These are phyloP conservation scores for Phrynocephalus vlangalii DNA, from an alignment of 2,797 vertebrate genomes.

Conservation along the genomic window DNA sequence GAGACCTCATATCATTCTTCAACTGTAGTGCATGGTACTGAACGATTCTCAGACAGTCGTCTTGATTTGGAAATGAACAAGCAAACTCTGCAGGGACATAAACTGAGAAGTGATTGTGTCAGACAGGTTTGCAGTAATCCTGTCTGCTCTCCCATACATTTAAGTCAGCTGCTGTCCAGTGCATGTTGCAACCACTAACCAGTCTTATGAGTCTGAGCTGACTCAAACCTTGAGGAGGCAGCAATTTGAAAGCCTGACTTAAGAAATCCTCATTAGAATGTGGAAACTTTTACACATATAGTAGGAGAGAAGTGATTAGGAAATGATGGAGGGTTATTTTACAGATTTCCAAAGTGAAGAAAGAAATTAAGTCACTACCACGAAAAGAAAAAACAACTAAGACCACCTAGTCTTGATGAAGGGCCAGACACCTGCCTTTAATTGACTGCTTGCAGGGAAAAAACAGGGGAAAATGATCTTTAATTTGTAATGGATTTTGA, in stretches of 20 bases:
- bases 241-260: slow-evolving; percentile 53
- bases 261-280: slow-evolving; percentile 52
- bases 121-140: slow-evolving; percentile 30
- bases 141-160: slow-evolving; percentile 34
- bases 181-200: slow-evolving; percentile 59
- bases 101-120: slow-evolving; percentile 47
- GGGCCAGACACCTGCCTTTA: slow-evolving; percentile 68
- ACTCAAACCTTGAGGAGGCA: slow-evolving; percentile 49
- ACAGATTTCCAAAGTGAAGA: slow-evolving; percentile 63
- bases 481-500: slow-evolving; percentile 57
- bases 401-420: slow-evolving; percentile 69
- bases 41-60: slow-evolving; percentile 36
- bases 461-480: slow-evolving; percentile 54
- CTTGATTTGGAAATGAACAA: slow-evolving; percentile 34
- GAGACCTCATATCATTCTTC: slow-evolving; percentile 46
- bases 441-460: slow-evolving; percentile 68
- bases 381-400: slow-evolving; percentile 60
- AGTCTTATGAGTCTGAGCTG: slow-evolving; percentile 41
- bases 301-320: slow-evolving; percentile 55
- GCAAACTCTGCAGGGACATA: slow-evolving; percentile 30
- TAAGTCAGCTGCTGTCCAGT: slow-evolving; percentile 48
- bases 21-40: slow-evolving; percentile 44
- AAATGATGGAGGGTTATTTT: slow-evolving; percentile 45
- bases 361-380: slow-evolving; percentile 63
- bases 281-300: slow-evolving; percentile 70